A percentile compares a stretch with the other conserved stretches of the same genome.
Evolutionary conservation across 2,888 invertebrate species (phyloP).

Genomic region (Uropetala carovei): DNA sequence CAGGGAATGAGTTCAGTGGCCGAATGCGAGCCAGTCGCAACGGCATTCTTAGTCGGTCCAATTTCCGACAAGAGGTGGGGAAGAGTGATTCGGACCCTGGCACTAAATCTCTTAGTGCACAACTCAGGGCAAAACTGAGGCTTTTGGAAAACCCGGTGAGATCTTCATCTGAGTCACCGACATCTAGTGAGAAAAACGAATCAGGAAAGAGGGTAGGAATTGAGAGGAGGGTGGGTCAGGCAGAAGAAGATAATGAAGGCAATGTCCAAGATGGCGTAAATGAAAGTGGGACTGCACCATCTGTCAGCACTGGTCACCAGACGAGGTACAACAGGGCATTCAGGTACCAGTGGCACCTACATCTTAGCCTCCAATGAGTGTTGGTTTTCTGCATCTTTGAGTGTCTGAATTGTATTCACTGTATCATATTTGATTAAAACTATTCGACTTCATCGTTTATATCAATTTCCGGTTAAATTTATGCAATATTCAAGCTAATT

Average conservation of each 20-base stretch:
- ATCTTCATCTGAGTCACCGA: slow-evolving; percentile 24
- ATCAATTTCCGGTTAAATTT: background rate
- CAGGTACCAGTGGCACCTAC: slow-evolving; percentile 71
- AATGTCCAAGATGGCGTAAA: background rate
- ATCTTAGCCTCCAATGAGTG: background rate
- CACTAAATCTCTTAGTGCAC: slow-evolving; percentile 66
- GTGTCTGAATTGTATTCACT: background rate
- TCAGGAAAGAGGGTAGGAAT: slow-evolving; percentile 22
- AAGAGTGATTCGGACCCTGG: slow-evolving; percentile 4
- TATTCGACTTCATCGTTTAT: slow-evolving; percentile 45
- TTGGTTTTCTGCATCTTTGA: background rate
- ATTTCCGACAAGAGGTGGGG: slow-evolving; percentile 51
- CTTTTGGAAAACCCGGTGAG: slow-evolving; percentile 66
- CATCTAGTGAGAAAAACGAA: slow-evolving; percentile 44
- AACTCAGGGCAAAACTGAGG: slow-evolving; percentile 68
- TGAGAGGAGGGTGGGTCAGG: slow-evolving; percentile 20
- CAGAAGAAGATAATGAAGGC: background rate
- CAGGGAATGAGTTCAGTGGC: slow-evolving; percentile 59
- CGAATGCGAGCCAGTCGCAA: slow-evolving; percentile 31
- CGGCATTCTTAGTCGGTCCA: slow-evolving; percentile 43
- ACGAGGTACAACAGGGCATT: slow-evolving; percentile 86
- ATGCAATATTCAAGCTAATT: background rate
- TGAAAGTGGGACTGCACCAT: background rate
- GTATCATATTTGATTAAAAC: background rate
- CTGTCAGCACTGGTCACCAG: slow-evolving; percentile 73